Evolutionary conservation across 2,797 vertebrate species (phyloP).

Genomic region (Pygocentrus nattereri): DNA sequence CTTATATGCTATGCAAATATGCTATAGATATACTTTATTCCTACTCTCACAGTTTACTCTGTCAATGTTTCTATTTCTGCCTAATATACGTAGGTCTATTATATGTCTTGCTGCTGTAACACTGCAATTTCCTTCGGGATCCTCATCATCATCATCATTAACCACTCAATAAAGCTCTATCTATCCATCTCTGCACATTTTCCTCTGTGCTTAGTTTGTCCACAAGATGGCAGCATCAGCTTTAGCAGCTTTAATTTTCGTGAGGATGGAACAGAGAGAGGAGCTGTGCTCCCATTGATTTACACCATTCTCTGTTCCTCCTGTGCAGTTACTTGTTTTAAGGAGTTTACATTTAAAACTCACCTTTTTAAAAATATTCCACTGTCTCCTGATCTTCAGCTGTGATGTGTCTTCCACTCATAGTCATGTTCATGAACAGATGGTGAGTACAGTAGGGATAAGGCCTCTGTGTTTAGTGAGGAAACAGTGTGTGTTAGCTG

Average conservation of each 20-base stretch:
- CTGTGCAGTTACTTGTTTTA: not conserved
- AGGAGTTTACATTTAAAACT: not conserved
- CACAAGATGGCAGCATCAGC: slow-evolving; percentile 48
- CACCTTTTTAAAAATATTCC: not conserved
- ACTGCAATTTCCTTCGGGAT: too few species aligned
- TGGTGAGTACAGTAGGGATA: not conserved
- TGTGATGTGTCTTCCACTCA: not conserved
- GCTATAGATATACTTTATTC: too few species aligned
- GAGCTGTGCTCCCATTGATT: not conserved
- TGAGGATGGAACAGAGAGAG: not conserved
- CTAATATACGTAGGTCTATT: too few species aligned
- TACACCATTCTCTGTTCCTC: not conserved
- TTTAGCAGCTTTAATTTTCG: not conserved
- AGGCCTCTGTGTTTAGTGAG: slow-evolving; percentile 61
- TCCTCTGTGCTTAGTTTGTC: not conserved
- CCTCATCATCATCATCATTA: too few species aligned
- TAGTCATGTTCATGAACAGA: not conserved
- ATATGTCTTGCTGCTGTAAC: too few species aligned
- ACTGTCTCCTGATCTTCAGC: not conserved
- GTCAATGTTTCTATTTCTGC: too few species aligned
- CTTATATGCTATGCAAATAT: too few species aligned
- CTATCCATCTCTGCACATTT: too few species aligned
- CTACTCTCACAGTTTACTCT: too few species aligned
- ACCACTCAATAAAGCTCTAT: too few species aligned
- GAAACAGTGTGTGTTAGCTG: slow-evolving; percentile 64